Evolutionary conservation across 2,888 invertebrate species (phyloP).

Genomic region (Atrina japonica): DNA sequence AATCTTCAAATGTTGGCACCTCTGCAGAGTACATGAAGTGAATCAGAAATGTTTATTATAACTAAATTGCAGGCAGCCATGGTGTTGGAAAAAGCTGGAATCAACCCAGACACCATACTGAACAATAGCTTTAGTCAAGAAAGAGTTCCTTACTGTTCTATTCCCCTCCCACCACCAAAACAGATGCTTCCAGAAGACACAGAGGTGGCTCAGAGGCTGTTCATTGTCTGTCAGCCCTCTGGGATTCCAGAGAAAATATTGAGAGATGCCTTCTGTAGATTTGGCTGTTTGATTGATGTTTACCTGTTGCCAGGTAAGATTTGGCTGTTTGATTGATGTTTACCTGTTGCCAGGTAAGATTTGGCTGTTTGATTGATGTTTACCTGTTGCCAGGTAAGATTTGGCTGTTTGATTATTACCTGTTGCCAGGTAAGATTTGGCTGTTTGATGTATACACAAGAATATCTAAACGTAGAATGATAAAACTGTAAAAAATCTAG

Average conservation of each 20-base stretch:
- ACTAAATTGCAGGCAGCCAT: slow-evolving; percentile 63
- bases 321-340: slow-evolving; percentile 94
- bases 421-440: slow-evolving; percentile 91
- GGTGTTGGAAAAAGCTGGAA: slow-evolving; percentile 70
- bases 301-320: slow-evolving; percentile 90
- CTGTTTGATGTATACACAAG: too few relatives aligned
- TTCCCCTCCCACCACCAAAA: slow-evolving; percentile 83
- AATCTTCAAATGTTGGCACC: too few relatives aligned
- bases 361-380: slow-evolving; percentile 94
- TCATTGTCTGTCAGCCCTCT: slow-evolving; percentile 83
- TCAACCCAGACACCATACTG: slow-evolving; percentile 68
- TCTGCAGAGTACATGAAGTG: too few relatives aligned
- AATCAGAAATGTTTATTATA: slow-evolving; percentile 15
- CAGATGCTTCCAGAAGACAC: slow-evolving; percentile 82
- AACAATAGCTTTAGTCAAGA: slow-evolving; percentile 52
- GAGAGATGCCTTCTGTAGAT: slow-evolving; percentile 93
- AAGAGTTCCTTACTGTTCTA: slow-evolving; percentile 82
- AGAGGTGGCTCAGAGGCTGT: slow-evolving; percentile 81
- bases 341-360: slow-evolving; percentile 90
- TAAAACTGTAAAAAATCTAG: too few relatives aligned
- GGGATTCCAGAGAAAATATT: slow-evolving; percentile 90
- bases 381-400: slow-evolving; percentile 90
- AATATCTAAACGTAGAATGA: too few relatives aligned
- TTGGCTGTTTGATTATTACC: slow-evolving; percentile 93
- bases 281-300: slow-evolving; percentile 94